Conservation (phyloP, 1,140 invertebrate species). For the Hylaeus volcanicus region DNA sequence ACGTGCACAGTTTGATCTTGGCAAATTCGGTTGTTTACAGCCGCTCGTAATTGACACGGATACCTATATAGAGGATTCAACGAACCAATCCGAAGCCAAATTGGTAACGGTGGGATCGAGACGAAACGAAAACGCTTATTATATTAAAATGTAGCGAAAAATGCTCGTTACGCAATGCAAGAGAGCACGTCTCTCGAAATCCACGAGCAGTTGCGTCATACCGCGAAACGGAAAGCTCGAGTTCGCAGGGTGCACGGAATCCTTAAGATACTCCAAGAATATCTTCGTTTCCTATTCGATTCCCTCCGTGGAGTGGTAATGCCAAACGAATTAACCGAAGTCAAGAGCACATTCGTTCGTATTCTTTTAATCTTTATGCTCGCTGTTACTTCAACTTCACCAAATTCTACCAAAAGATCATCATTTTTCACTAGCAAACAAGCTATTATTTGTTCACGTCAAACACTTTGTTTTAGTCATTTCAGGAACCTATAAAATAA, state of each 20-base stretch:
- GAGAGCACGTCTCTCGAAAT: neutral
- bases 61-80: neutral
- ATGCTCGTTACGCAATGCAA: neutral
- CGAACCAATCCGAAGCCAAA: neutral
- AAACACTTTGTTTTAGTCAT: too few relatives aligned
- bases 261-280: constrained; percentile 46
- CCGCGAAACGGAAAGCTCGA: constrained; percentile 26
- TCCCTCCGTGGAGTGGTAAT: too few relatives aligned
- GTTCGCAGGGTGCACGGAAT: neutral
- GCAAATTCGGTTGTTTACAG: neutral
- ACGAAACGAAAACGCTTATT: too few relatives aligned
- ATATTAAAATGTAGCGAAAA: neutral
- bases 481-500: too few relatives aligned
- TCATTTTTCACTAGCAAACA: too few relatives aligned
- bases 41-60: neutral
- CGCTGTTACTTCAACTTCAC: too few relatives aligned
- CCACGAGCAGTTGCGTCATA: constrained; percentile 54
- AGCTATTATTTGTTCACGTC: too few relatives aligned
- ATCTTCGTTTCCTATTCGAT: constrained; percentile 21
- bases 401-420: too few relatives aligned
- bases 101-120: neutral
- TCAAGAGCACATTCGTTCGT: neutral
- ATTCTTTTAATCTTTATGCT: too few relatives aligned
- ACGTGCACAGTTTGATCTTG: neutral
- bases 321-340: neutral